These are phyloP conservation scores for Coenobita brevimanus DNA, from an alignment of 1,140 invertebrate species.

Conservation along the genomic window DNA sequence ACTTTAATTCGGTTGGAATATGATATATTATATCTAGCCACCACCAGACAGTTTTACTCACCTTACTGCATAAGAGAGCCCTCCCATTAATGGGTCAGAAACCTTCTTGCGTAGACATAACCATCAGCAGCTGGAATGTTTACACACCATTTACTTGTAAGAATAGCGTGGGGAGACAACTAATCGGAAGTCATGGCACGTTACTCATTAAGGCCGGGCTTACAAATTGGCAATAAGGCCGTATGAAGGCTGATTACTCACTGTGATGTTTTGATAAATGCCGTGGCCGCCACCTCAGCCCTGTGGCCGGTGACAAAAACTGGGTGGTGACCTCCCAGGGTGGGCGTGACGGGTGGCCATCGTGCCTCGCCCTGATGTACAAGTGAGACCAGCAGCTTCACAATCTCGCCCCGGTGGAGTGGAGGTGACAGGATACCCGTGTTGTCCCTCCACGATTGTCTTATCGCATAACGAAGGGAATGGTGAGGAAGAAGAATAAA, in stretches of 20 bases:
- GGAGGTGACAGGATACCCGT: slow-evolving; percentile 21
- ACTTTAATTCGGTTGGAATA: no score
- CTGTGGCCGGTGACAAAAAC: slow-evolving; percentile 59
- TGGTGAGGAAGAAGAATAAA: no score
- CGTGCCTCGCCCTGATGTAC: slow-evolving; percentile 33
- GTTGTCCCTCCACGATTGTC: background rate
- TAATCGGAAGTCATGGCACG: slow-evolving; percentile 56
- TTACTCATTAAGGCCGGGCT: slow-evolving; percentile 65
- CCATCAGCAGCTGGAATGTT: slow-evolving; percentile 37
- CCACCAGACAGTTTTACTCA: no score
- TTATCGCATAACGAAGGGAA: background rate
- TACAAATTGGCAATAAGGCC: slow-evolving; percentile 67
- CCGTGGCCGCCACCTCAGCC: slow-evolving; percentile 4
- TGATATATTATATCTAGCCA: no score
- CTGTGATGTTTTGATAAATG: slow-evolving; percentile 63
- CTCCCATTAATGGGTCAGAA: background rate
- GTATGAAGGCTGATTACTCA: slow-evolving; percentile 65
- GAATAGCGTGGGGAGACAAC: slow-evolving; percentile 53
- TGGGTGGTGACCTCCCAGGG: slow-evolving; percentile 41
- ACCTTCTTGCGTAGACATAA: background rate
- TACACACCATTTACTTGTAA: slow-evolving; percentile 57
- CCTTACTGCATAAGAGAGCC: background rate
- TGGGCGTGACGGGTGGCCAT: slow-evolving; percentile 25
- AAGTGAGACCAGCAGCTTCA: slow-evolving; percentile 32
- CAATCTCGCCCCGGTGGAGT: background rate